These are phyloP conservation scores for Oenanthe oenanthe DNA, from an alignment of 2,113 vertebrate species.

Conservation along the genomic window DNA sequence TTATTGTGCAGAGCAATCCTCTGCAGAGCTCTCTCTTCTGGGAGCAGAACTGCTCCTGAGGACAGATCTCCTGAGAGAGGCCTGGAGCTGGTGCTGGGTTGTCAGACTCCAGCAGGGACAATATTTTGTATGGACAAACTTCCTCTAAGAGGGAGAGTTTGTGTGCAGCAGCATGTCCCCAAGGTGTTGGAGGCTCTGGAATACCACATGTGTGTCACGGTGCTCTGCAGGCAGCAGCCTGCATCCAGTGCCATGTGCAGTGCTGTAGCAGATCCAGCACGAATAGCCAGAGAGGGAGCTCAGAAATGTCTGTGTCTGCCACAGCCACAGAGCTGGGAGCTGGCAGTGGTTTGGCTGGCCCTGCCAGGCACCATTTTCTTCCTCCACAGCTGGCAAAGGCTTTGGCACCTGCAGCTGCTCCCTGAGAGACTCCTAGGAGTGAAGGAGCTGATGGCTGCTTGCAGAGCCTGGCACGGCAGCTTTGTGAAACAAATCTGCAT, in stretches of 20 bases:
- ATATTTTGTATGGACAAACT: not conserved
- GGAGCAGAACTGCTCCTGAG: not conserved
- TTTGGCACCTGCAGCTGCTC: constrained; percentile 9
- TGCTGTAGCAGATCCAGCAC: not conserved
- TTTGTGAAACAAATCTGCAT: not conserved
- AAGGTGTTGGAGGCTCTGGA: not conserved
- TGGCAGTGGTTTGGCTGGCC: not conserved
- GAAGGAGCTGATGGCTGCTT: not conserved
- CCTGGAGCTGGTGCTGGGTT: not conserved
- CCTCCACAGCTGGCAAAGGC: constrained; percentile 5
- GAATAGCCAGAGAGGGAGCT: not conserved
- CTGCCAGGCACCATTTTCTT: not conserved
- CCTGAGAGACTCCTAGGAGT: not conserved
- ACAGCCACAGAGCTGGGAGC: not conserved
- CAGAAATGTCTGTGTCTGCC: not conserved
- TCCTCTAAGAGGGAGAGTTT: not conserved
- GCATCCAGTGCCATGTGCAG: too few species aligned
- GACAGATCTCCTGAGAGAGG: not conserved
- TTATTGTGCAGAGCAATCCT: not conserved
- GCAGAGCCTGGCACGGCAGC: not conserved
- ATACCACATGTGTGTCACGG: not conserved
- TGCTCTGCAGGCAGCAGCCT: not conserved
- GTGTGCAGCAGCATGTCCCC: not conserved
- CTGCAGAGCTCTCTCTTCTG: not conserved
- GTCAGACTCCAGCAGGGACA: not conserved